Evolutionary conservation across 2,888 invertebrate genomes (phyloP).

Genomic region (Meliscaeva auricollis): DNA sequence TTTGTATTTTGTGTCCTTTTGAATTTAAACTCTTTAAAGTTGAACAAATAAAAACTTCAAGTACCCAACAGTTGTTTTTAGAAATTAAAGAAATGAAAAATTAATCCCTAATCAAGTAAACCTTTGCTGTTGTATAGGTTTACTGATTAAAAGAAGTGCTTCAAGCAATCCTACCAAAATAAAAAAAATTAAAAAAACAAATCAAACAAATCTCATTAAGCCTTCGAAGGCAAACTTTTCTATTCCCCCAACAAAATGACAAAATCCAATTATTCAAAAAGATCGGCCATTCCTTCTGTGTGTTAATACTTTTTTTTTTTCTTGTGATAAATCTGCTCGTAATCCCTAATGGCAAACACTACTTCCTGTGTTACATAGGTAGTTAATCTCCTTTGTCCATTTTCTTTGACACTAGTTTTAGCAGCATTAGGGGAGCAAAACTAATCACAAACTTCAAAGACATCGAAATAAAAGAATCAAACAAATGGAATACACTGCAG

Average conservation of each 20-base stretch:
- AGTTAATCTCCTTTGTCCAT: neutral
- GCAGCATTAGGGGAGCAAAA: neutral
- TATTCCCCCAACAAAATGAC: neutral
- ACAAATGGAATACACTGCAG: neutral
- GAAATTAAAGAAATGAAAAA: neutral
- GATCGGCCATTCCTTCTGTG: neutral
- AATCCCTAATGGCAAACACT: constrained; percentile 24
- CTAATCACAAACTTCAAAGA: constrained; percentile 1
- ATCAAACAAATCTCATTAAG: neutral
- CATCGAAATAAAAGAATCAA: neutral
- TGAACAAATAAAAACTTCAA: too few relatives aligned
- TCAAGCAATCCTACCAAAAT: too few relatives aligned
- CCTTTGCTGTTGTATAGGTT: too few relatives aligned
- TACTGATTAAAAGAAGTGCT: neutral
- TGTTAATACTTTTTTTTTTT: constrained; percentile 1
- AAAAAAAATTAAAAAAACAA: neutral
- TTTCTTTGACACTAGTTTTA: neutral
- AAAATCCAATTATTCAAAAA: constrained; percentile 23
- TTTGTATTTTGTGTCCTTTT: too few relatives aligned
- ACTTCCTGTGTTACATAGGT: neutral
- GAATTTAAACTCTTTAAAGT: too few relatives aligned
- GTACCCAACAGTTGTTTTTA: too few relatives aligned
- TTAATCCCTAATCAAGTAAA: neutral
- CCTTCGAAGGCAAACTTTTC: neutral
- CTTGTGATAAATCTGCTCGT: constrained; percentile 3